Base-by-base conservation (phyloP, 92 coral and sea anemone genomes). In the Meandrina meandrites region DNA sequence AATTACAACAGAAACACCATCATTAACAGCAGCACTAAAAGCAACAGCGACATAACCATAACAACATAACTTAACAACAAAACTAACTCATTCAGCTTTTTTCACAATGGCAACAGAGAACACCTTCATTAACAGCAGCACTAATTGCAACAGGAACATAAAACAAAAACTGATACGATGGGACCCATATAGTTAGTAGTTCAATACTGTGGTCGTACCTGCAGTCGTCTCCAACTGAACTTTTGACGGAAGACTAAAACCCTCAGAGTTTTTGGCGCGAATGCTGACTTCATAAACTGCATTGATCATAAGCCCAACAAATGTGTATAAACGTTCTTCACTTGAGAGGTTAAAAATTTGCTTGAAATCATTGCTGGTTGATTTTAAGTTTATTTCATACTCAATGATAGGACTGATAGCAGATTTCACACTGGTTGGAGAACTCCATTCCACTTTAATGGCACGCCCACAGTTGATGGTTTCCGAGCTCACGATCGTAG, bases 161-260 rank as follows among this genome's bases (percentile, higher is more conserved):
- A 45, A 54, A 54, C 17, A 54, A 4, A n/a, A n/a, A n/a, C n/a
- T n/a, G n/a, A n/a, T n/a, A n/a, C n/a, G 0, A 53, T 3, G 3
- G 58, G 3, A 53, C 2, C 58, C 58, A 53, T 12, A 53, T 16
- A 17, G 8, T 16, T 48, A 48, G 53, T 48, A 10, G 45, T 45
- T 48, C 42, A 2, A 10, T 45, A 8, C 32, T 32, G 53, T 17
- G 19, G 37, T 31, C 75, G 18, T 76, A 78, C 81, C 81, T 53
- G 81, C 42, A 6, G 64, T 28, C 42, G 81, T 78, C 9, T 28
- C 30, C 15, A 78, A 1, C 37, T 53, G 64, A 8, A 31, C n/a
- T 78, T 32, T 53, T 53, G 24, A 67, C 32, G 62, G 16, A 16
- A 53, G 68, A 78, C 81, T 35, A 78, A 50, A 78, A 11, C 81